These are phyloP conservation scores for Heloderma charlesbogerti DNA, from an alignment of 2,113 vertebrate species.

Conservation along the genomic window DNA sequence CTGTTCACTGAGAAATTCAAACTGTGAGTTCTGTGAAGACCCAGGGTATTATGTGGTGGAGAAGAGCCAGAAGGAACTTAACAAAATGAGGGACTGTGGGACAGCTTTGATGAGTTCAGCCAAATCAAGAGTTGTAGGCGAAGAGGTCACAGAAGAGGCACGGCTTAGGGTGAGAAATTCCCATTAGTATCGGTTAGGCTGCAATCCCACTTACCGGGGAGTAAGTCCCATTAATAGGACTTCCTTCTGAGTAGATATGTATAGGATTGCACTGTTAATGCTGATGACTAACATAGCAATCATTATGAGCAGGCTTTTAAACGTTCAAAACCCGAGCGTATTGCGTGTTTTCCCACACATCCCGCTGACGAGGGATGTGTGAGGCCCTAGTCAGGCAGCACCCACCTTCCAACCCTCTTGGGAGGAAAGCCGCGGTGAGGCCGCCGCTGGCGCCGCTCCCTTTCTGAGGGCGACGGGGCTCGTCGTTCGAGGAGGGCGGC, in stretches of 20 bases:
- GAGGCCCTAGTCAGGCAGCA: accelerated
- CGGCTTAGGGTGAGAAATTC: not conserved
- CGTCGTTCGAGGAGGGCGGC: not conserved
- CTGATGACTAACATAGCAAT: not conserved
- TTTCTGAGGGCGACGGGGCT: not conserved
- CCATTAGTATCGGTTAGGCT: not conserved
- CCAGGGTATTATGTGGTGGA: not conserved
- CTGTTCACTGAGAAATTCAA: not conserved
- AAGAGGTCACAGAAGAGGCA: not conserved
- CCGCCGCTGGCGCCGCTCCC: not conserved
- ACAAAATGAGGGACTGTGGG: not conserved
- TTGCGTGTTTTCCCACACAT: too few relatives aligned
- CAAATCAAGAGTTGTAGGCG: not conserved
- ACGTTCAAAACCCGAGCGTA: not conserved
- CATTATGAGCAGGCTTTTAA: not conserved
- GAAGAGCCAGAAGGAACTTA: not conserved
- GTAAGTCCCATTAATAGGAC: too few relatives aligned
- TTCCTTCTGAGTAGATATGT: too few relatives aligned
- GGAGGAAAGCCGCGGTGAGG: accelerated
- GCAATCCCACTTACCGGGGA: too few relatives aligned
- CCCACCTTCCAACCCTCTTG: not conserved
- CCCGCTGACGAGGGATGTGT: not conserved
- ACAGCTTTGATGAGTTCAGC: not conserved
- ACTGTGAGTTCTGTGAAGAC: not conserved
- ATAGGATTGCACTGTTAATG: not conserved